Conservation (phyloP, 2,888 invertebrate species). For the Papilio demoleus region DNA sequence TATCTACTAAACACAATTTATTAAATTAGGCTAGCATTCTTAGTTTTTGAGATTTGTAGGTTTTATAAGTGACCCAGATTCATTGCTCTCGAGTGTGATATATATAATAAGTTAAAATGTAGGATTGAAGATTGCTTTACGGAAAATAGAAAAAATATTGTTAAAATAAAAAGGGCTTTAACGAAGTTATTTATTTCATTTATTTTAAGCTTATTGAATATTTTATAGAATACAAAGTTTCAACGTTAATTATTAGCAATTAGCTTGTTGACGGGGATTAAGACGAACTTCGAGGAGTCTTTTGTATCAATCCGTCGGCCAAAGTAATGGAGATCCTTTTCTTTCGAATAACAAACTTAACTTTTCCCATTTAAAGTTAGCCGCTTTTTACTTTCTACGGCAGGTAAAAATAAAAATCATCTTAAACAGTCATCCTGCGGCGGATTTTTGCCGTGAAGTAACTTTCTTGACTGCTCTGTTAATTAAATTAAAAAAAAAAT, state of each 20-base stretch:
- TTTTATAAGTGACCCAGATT: too few species aligned
- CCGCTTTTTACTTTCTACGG: slow-evolving; percentile 32
- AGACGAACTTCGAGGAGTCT: slow-evolving; percentile 28
- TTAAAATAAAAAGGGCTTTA: too few species aligned
- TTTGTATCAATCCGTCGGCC: slow-evolving; percentile 38
- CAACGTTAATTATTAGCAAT: slow-evolving; percentile 27
- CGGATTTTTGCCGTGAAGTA: background rate
- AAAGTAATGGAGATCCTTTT: slow-evolving; percentile 40
- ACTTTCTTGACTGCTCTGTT: background rate
- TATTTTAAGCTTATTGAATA: background rate
- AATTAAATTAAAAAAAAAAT: background rate
- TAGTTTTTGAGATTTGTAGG: too few species aligned
- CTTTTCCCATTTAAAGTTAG: slow-evolving; percentile 41
- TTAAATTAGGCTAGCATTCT: too few species aligned
- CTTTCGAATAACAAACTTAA: slow-evolving; percentile 40
- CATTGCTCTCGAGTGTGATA: too few species aligned
- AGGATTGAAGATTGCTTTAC: too few species aligned
- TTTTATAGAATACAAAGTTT: slow-evolving; percentile 27
- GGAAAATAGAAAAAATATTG: too few species aligned
- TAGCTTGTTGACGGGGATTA: slow-evolving; percentile 15
- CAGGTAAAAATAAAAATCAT: slow-evolving; percentile 40
- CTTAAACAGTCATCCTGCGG: slow-evolving; percentile 25
- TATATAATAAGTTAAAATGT: too few species aligned
- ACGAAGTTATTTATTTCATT: slow-evolving; percentile 3
- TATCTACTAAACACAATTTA: too few species aligned